A percentile compares a stretch with the other conserved stretches of the same genome.
Conservation (phyloP, 2,888 invertebrate genomes). For the Elmis aenea region DNA sequence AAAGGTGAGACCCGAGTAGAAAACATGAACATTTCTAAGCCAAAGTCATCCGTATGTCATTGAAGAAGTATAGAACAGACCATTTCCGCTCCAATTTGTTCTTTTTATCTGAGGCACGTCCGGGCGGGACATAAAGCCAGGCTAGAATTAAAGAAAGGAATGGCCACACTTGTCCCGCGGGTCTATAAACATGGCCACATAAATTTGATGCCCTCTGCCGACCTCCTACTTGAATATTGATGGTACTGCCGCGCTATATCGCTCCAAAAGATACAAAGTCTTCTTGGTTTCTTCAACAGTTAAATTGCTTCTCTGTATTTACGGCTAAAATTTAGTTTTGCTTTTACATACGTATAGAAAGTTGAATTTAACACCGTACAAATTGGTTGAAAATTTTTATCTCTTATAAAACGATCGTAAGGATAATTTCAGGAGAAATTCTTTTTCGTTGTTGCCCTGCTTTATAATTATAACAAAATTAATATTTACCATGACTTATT, state of each 20-base stretch:
- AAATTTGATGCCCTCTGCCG: slow-evolving; percentile 48
- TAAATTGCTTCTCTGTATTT: slow-evolving; percentile 21
- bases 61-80: slow-evolving; percentile 16
- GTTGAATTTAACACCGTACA: too few relatives aligned
- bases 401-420: too few relatives aligned
- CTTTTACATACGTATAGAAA: too few relatives aligned
- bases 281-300: slow-evolving; percentile 22
- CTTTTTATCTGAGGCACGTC: slow-evolving; percentile 38
- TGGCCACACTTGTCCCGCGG: slow-evolving; percentile 47
- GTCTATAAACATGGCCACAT: slow-evolving; percentile 50
- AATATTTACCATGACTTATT: too few relatives aligned
- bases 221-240: slow-evolving; percentile 46
- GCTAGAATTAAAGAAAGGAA: slow-evolving; percentile 48
- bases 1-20: too few relatives aligned
- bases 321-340: slow-evolving; percentile 17
- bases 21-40: too few relatives aligned
- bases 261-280: slow-evolving; percentile 32
- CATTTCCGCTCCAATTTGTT: slow-evolving; percentile 19
- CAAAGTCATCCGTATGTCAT: too few relatives aligned
- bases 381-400: too few relatives aligned
- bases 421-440: too few relatives aligned
- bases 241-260: slow-evolving; percentile 44
- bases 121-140: slow-evolving; percentile 45
- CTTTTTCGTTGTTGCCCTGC: too few relatives aligned
- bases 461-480: too few relatives aligned